Evolutionary conservation across 30 jellyfish, hydroid and myxozoan genomes (phyloP).

Genomic region (Mastigias papua): DNA sequence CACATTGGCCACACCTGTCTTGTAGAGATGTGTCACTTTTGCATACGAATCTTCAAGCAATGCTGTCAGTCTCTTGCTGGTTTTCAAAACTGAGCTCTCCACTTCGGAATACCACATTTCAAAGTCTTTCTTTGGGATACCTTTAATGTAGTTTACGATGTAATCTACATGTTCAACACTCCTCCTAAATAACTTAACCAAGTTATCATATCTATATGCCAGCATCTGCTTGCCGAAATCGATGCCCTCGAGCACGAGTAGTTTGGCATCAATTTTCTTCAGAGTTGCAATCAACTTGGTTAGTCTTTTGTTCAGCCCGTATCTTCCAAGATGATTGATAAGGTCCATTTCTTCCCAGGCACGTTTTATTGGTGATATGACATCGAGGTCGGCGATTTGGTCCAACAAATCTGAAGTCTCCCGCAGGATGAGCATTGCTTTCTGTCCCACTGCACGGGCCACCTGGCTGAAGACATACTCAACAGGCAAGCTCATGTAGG

Average conservation of each 20-base stretch:
- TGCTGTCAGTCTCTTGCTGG: constrained; percentile 10
- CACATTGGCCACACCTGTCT: not conserved
- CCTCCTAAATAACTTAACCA: constrained; percentile 1
- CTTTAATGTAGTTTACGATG: constrained; percentile 41
- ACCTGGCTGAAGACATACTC: constrained; percentile 53
- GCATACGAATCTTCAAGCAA: not conserved
- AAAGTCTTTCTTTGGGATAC: constrained; percentile 90
- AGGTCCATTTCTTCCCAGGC: constrained; percentile 89
- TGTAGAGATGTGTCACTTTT: not conserved
- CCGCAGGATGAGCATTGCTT: constrained; percentile 29
- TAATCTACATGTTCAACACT: constrained; percentile 6
- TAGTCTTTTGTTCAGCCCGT: constrained; percentile 74
- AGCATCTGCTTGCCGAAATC: not conserved
- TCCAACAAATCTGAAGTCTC: constrained; percentile 56
- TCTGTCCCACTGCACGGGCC: constrained; percentile 17
- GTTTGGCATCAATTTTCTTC: constrained; percentile 72
- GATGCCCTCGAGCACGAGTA: constrained; percentile 23
- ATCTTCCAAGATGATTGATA: constrained; percentile 62
- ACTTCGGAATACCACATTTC: constrained; percentile 77
- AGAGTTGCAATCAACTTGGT: constrained; percentile 34
- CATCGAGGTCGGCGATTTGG: constrained; percentile 77
- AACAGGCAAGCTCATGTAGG: constrained; percentile 36
- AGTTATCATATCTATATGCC: not conserved
- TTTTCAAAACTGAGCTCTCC: constrained; percentile 21
- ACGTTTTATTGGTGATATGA: constrained; percentile 68